phyloP scores from a whole-genome alignment of 1,140 invertebrate genomes.

The Apis laboriosa region DNA sequence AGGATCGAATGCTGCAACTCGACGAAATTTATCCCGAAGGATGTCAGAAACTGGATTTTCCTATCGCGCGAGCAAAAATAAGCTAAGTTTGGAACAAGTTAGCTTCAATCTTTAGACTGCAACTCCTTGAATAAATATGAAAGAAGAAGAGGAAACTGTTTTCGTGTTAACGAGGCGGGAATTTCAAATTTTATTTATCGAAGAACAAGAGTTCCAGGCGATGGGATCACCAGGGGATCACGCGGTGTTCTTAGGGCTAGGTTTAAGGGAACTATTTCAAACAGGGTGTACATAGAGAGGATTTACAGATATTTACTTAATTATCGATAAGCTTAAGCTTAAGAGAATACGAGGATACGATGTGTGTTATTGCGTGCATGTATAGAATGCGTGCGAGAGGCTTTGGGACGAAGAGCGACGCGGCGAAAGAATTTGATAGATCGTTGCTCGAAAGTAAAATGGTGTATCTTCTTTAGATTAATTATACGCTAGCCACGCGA shows the following conservation, averaged over 20 bases:
- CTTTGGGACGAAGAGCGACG: conserved; percentile 8
- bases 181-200: background rate
- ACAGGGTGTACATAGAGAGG: conserved; percentile 79
- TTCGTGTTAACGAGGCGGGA: too few species aligned
- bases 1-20: background rate
- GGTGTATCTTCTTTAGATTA: conserved; percentile 16
- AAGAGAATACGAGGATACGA: conserved; percentile 22
- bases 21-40: background rate
- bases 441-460: conserved; percentile 45
- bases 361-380: conserved; percentile 26
- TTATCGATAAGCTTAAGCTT: conserved; percentile 70
- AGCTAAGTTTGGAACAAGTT: too few species aligned
- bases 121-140: background rate
- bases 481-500: background rate
- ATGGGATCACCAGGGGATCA: background rate
- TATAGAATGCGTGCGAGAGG: conserved; percentile 13
- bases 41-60: background rate
- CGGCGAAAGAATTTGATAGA: background rate
- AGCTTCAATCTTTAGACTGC: background rate
- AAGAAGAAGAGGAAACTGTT: background rate
- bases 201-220: background rate
- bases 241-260: conserved; percentile 46
- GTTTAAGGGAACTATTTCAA: conserved; percentile 55
- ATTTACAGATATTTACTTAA: conserved; percentile 79
- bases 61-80: background rate